Conservation (phyloP, 2,888 invertebrate genomes). For the Chrysomela aeneicollis region DNA sequence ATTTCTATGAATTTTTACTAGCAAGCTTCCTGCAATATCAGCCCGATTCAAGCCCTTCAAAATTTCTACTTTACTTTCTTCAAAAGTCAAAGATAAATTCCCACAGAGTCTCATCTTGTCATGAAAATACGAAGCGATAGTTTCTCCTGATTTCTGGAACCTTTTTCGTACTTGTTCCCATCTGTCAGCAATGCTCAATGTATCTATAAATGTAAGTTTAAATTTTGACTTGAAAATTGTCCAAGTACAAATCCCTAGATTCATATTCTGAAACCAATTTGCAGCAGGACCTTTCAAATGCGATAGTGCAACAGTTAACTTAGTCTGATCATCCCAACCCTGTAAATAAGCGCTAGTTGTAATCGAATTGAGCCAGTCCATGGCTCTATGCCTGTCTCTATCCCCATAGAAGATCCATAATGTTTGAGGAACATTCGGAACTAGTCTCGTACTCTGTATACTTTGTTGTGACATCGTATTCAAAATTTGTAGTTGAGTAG, state of each 20-base stretch:
- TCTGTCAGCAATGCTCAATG: background rate
- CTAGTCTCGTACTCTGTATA: no score
- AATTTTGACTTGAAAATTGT: background rate
- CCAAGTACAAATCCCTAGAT: constrained; percentile 2
- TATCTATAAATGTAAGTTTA: background rate
- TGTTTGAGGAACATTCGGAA: no score
- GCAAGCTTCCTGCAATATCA: constrained; percentile 5
- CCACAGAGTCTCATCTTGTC: background rate
- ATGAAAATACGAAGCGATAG: constrained; percentile 2
- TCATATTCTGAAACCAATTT: no score
- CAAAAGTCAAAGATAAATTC: background rate
- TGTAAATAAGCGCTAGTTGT: background rate
- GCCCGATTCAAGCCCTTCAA: background rate
- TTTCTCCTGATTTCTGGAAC: no score
- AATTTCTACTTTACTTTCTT: background rate
- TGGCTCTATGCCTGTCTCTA: no score
- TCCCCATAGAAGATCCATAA: no score
- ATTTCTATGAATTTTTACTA: no score
- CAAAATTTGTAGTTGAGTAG: no score
- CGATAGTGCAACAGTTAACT: background rate
- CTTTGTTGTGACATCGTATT: no score
- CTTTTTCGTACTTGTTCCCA: background rate
- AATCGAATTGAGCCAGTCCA: no score
- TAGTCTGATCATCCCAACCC: background rate
- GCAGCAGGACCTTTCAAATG: background rate